These are phyloP conservation scores for Solea solea DNA, from an alignment of 2,113 vertebrate species.

Conservation along the genomic window DNA sequence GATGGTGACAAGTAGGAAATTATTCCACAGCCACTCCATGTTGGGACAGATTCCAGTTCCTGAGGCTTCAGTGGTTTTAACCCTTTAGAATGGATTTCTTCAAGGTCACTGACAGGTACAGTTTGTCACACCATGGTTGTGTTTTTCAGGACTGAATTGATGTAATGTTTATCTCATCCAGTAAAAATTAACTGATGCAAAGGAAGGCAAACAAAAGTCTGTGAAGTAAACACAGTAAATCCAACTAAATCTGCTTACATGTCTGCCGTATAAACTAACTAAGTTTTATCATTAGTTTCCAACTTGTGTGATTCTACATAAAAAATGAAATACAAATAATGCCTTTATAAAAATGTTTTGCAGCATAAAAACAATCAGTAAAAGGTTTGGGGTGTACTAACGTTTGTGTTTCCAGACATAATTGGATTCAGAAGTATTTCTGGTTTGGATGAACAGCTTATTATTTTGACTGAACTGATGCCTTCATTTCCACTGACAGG, in stretches of 20 bases:
- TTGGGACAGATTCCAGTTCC: constrained; percentile 1
- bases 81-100: no score
- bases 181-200: not conserved
- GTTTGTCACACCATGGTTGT: not conserved
- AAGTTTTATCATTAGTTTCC: not conserved
- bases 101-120: no score
- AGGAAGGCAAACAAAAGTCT: constrained; percentile 3
- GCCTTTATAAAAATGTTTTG: constrained; percentile 34
- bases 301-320: not conserved
- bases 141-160: not conserved
- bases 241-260: not conserved
- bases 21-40: no score
- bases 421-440: not conserved
- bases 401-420: not conserved
- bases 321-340: constrained; percentile 37
- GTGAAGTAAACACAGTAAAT: not conserved
- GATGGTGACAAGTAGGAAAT: no score
- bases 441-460: not conserved
- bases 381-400: constrained; percentile 27
- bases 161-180: not conserved
- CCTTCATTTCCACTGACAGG: constrained; percentile 13
- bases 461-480: constrained; percentile 3
- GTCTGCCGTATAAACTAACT: no score
- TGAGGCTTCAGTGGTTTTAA: not conserved
- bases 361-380: constrained; percentile 25